Percentiles rank a stretch among this genome's conserved stretches.
phyloP scores from a whole-genome alignment of 2,113 vertebrate species.

The Tretioscincus oriximinensis region DNA sequence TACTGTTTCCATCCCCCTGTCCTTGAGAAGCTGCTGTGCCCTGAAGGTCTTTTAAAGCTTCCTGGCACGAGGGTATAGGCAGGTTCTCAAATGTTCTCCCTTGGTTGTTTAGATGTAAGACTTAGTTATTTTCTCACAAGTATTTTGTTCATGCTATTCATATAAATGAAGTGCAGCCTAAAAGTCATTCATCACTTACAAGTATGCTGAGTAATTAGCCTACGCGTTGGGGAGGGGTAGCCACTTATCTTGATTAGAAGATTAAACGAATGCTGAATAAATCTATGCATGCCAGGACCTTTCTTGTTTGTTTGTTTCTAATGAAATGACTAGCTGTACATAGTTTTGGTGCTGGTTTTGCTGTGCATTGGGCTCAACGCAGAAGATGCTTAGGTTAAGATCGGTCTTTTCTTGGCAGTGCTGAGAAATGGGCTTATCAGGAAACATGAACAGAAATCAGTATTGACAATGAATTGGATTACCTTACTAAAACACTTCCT shows the following conservation, averaged over 20 bases:
- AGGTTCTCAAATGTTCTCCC: neutral
- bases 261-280: constrained; percentile 18
- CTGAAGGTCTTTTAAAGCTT: neutral
- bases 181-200: constrained; percentile 30
- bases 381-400: neutral
- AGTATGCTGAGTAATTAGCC: constrained; percentile 36
- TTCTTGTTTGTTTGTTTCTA: too few species aligned
- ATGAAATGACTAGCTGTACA: neutral
- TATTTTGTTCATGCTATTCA: neutral
- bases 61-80: constrained; percentile 19
- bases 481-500: neutral
- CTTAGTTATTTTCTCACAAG: constrained; percentile 6
- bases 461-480: neutral
- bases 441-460: too few species aligned
- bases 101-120: constrained; percentile 4
- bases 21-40: neutral
- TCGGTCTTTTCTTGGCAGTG: neutral
- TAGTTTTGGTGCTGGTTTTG: neutral
- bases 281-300: neutral
- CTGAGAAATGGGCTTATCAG: neutral
- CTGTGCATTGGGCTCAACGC: neutral
- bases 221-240: constrained; percentile 15
- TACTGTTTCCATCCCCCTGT: neutral
- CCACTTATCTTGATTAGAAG: constrained; percentile 34
- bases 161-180: neutral